Base-by-base conservation (phyloP, 64 coral and sea anemone species). In the Exaiptasia diaphana region DNA sequence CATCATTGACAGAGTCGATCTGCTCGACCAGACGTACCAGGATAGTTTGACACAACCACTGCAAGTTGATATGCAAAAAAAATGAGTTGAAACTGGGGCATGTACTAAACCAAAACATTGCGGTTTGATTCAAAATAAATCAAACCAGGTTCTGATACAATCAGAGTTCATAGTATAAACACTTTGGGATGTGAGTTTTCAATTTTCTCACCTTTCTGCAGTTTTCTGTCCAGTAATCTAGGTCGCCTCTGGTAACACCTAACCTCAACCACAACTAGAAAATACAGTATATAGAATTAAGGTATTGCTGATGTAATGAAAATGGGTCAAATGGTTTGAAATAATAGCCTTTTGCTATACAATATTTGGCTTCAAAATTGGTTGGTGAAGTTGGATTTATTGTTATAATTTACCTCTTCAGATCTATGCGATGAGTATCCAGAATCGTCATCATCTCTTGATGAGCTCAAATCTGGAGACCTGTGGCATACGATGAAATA, bases 21-120 rank as follows among this genome's bases (percentile, higher is more conserved):
- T 95, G 86, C 28, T 79, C 68, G n/a, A 88, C 86, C 20, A 95
- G 74, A 14, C 91, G 91, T 32, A 78, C 56, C 31, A 95, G 75
- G 64, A 95, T 84, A 12, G 91, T 95, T 54, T 95, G 91, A 26
- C 91, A 95, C 33, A 95, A 75, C 91, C 91, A 95, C 91, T 95
- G 39, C n/a, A n/a, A n/a, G n/a, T n/a, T n/a, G n/a, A n/a, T n/a
- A n/a, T 12, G 50, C 76, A 15, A 22, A 43, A 59, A 37, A 18
- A 48, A 68, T n/a, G n/a, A 30, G 10, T 18, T 27, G 12, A 5
- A 10, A 0, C 38, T 28, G 5, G 2, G 17, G 54, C 67, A 36
- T 28, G 26, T 3, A 0, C 4, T 7, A 4, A 31, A 64, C 1
- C 21, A 64, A 1, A 64, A 33, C 13, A 61, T 2, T 29, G 9